These are phyloP conservation scores for Erinaceus europaeus DNA, from an alignment of 2,113 vertebrate species.

Conservation along the genomic window DNA sequence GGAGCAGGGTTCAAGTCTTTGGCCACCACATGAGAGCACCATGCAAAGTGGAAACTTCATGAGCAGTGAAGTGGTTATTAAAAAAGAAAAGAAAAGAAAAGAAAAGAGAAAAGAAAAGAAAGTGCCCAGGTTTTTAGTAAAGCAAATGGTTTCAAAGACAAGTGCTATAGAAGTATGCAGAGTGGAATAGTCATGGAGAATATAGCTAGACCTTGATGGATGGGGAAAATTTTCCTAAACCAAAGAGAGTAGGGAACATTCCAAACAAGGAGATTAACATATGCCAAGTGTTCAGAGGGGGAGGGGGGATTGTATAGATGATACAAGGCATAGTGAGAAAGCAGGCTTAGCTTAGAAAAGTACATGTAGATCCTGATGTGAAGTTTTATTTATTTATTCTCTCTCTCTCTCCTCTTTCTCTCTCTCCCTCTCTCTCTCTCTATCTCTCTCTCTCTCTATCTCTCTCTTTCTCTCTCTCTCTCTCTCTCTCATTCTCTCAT, in stretches of 20 bases:
- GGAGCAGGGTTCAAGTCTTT: neutral
- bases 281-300: neutral
- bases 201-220: neutral
- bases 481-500: too few relatives aligned
- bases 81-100: neutral
- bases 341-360: neutral
- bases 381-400: too few relatives aligned
- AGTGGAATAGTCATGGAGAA: neutral
- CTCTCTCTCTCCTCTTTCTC: too few relatives aligned
- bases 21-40: neutral
- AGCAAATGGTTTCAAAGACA: neutral
- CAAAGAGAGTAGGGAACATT: neutral
- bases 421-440: too few relatives aligned
- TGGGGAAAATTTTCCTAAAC: neutral
- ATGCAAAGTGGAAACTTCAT: too few relatives aligned
- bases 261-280: neutral
- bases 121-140: too few relatives aligned
- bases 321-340: neutral
- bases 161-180: neutral
- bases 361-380: neutral
- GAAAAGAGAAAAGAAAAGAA: too few relatives aligned
- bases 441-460: too few relatives aligned
- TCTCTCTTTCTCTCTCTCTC: too few relatives aligned
- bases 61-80: too few relatives aligned
- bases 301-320: neutral